These are phyloP conservation scores for Aethes cnicana DNA, from an alignment of 2,888 invertebrate genomes.

Conservation along the genomic window DNA sequence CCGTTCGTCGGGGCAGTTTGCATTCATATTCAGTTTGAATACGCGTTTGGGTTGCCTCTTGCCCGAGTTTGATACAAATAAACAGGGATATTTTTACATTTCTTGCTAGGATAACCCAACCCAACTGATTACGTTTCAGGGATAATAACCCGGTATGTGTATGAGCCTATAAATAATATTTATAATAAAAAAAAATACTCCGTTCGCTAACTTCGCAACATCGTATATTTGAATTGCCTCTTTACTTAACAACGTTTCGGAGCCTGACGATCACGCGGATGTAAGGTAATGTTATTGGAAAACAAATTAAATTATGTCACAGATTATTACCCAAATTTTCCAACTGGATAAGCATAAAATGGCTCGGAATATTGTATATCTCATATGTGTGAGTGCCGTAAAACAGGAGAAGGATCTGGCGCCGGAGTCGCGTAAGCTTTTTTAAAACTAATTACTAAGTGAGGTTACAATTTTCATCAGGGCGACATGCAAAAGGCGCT, in stretches of 20 bases:
- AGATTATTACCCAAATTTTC: constrained; percentile 18
- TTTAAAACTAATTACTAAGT: constrained; percentile 61
- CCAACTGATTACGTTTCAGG: constrained; percentile 78
- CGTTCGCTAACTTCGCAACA: constrained; percentile 35
- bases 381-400: constrained; percentile 24
- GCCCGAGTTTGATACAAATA: constrained; percentile 80
- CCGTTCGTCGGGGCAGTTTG: constrained; percentile 79
- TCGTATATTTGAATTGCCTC: constrained; percentile 24
- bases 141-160: constrained; percentile 65
- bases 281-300: constrained; percentile 10
- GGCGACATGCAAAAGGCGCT: constrained; percentile 65
- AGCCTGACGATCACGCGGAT: constrained; percentile 12
- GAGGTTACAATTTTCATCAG: constrained; percentile 62
- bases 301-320: constrained; percentile 12
- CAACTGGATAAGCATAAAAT: constrained; percentile 3
- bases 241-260: constrained; percentile 22
- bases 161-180: constrained; percentile 53
- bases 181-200: constrained; percentile 60
- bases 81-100: constrained; percentile 82
- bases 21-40: constrained; percentile 82
- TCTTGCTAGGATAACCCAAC: constrained; percentile 74
- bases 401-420: constrained; percentile 38
- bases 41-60: constrained; percentile 79
- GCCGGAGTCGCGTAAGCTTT: constrained; percentile 41
- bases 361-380: not conserved